Conservation (phyloP, 2,797 vertebrate species). For the Mus spretus region DNA sequence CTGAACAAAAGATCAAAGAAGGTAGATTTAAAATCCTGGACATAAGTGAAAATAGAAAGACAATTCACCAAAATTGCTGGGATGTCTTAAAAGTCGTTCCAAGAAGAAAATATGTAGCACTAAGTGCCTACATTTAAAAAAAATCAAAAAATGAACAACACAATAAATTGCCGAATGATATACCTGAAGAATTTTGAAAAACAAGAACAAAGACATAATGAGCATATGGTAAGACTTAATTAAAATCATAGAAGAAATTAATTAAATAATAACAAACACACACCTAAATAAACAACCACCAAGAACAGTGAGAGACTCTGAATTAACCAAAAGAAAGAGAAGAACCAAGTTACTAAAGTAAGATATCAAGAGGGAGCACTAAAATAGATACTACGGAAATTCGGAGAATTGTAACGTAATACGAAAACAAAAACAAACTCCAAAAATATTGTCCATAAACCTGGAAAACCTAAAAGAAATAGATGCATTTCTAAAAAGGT, state of each 20-base stretch:
- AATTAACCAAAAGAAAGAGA: background rate
- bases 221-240: background rate
- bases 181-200: background rate
- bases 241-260: background rate
- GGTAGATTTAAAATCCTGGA: background rate
- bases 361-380: background rate
- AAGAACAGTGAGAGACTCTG: background rate
- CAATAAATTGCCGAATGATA: background rate
- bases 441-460: background rate
- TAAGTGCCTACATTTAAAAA: background rate
- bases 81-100: background rate
- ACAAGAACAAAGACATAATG: background rate
- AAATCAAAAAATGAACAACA: background rate
- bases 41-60: background rate
- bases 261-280: background rate
- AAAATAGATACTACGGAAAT: background rate
- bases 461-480: background rate
- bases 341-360: background rate
- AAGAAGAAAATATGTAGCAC: background rate
- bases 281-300: background rate
- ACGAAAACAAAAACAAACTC: background rate
- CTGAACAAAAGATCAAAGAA: no score
- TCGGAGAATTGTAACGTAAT: background rate
- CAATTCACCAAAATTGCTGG: background rate
- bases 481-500: background rate